Base-by-base conservation (phyloP, 1,140 invertebrate genomes). In the Sitophilus oryzae region DNA sequence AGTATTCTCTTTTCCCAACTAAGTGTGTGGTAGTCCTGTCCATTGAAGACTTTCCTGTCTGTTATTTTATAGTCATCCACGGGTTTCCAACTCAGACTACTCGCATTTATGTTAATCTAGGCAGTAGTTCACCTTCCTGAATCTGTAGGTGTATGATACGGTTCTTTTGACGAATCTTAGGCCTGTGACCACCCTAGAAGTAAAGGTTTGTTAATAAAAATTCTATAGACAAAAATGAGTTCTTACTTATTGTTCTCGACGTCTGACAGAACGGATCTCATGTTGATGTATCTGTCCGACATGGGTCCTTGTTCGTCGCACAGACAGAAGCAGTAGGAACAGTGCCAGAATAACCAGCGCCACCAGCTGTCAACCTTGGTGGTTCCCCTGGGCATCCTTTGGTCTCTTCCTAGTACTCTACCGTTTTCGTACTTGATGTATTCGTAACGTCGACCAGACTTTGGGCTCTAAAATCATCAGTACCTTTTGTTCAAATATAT, bases 251-350 rank as follows among this genome's bases (percentile, higher is more conserved):
- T 89, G 11, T 79, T 71, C 3, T 71, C 64, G 6, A 82, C 66
- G 65, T 91, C 78, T 3, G 88, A 77, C 1, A 75, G 64, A 0
- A 79, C 77, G 40, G 81, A 76, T 38, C 78, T 72, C 41, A 92
- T 71, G 71, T 85, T 91, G 68, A 92, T 84, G 70, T 84, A 88
- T 56, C 89, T 79, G 66, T 92, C 84, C 2, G 86, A 85, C 42
- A 72, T 73, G 0, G 73, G 37, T 21, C 79, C 79, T 52, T 78
- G 72, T 65, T 91, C 87, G 65, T 92, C 89, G 69, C 89, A 93
- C 25, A 86, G 75, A 65, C 90, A 93, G 64, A 92, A 81, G 68
- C 89, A 93, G 67, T 91, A 91, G 18, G 86, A 88, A 73, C 90
- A 93, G 67, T 91, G 88, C 76, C 82, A 86, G 53, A 91, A 82